phyloP scores from a whole-genome alignment of 2,797 vertebrate species.

The Craterocephalus amniculus region DNA sequence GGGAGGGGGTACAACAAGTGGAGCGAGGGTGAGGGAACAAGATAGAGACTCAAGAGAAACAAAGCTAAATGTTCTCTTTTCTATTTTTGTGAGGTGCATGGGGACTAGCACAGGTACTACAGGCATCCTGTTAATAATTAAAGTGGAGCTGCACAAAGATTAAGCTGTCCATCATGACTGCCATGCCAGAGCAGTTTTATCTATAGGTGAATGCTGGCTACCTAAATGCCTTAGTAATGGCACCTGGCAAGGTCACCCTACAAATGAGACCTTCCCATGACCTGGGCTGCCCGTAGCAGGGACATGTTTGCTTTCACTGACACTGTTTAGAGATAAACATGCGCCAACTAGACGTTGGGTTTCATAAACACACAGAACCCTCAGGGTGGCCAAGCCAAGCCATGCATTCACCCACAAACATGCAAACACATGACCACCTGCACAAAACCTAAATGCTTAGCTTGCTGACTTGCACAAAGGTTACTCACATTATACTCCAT shows the following conservation, averaged over 20 bases:
- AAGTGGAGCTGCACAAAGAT: constrained; percentile 62
- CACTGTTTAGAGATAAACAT: constrained; percentile 77
- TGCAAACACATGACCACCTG: constrained; percentile 41
- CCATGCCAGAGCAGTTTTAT: constrained; percentile 26
- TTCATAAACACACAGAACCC: constrained; percentile 68
- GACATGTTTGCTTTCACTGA: constrained; percentile 61
- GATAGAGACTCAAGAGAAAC: constrained; percentile 75
- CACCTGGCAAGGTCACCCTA: constrained; percentile 77
- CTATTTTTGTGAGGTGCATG: constrained; percentile 76
- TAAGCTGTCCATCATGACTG: constrained; percentile 51
- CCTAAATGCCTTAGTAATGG: constrained; percentile 64
- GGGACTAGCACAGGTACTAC: constrained; percentile 68
- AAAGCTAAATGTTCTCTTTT: constrained; percentile 79
- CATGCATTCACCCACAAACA: constrained; percentile 43
- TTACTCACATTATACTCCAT: not conserved
- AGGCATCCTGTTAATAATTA: constrained; percentile 78
- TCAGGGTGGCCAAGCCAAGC: constrained; percentile 33
- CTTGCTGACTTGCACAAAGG: constrained; percentile 13
- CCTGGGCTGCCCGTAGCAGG: constrained; percentile 58
- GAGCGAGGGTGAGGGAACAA: constrained; percentile 57
- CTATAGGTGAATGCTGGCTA: constrained; percentile 41
- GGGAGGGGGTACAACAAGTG: constrained; percentile 71
- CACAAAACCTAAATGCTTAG: constrained; percentile 16
- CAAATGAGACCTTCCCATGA: constrained; percentile 74
- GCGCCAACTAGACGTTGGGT: constrained; percentile 43